A percentile compares a stretch with the other conserved stretches of the same genome.
These are phyloP conservation scores for Tretioscincus oriximinensis DNA, from an alignment of 2,113 vertebrate species.

Conservation along the genomic window DNA sequence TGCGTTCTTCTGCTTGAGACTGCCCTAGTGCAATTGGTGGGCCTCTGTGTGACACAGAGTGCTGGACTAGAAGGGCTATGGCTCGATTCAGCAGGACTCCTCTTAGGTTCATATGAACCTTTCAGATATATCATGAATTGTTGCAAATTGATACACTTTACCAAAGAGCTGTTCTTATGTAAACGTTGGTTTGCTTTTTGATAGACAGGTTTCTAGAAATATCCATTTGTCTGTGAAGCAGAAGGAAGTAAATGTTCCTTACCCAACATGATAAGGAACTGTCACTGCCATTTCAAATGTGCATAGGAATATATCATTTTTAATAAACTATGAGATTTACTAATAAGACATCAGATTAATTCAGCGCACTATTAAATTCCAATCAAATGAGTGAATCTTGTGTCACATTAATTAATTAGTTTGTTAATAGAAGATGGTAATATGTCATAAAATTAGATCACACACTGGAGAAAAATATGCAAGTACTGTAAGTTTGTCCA, in stretches of 20 bases:
- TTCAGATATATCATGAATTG: too few relatives aligned
- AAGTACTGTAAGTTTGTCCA: conserved; percentile 51
- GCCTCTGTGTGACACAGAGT: too few relatives aligned
- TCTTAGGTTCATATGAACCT: too few relatives aligned
- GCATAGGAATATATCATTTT: conserved; percentile 18
- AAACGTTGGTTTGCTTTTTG: too few relatives aligned
- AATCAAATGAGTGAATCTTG: conserved; percentile 47
- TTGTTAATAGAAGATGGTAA: conserved; percentile 53
- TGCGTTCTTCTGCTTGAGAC: too few relatives aligned
- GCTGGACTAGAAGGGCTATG: too few relatives aligned
- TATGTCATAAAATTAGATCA: conserved; percentile 54
- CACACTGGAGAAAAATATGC: conserved; percentile 56
- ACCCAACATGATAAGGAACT: neutral
- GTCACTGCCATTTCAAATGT: conserved; percentile 10
- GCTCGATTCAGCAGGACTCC: too few relatives aligned
- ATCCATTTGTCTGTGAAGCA: too few relatives aligned
- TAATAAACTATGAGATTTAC: conserved; percentile 39
- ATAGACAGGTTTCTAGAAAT: too few relatives aligned
- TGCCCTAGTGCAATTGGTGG: too few relatives aligned
- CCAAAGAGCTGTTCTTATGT: too few relatives aligned
- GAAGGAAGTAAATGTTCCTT: neutral
- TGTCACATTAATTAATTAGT: conserved; percentile 47
- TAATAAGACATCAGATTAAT: conserved; percentile 35
- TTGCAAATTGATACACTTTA: too few relatives aligned
- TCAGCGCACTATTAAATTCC: conserved; percentile 17